Conservation (phyloP, 2,113 vertebrate species). For the Psittacula cyanocephala region DNA sequence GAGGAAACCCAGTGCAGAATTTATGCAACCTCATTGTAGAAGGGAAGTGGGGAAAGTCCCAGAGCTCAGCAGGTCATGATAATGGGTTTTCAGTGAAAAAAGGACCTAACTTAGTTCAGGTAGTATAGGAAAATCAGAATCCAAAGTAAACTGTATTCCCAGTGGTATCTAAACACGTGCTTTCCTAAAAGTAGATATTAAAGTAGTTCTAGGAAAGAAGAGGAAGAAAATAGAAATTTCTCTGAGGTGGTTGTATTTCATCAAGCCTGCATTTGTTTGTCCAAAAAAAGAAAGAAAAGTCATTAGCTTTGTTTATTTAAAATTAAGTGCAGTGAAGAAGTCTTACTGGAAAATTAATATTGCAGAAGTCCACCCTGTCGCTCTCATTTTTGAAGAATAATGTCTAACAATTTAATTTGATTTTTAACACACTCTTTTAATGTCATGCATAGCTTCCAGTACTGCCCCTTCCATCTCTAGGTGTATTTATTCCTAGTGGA, state of each 20-base stretch:
- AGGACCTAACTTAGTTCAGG: not conserved
- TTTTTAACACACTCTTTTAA: not conserved
- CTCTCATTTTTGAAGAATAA: not conserved
- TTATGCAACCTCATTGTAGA: not conserved
- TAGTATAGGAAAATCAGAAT: not conserved
- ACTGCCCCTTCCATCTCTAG: not conserved
- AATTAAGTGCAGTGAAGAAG: not conserved
- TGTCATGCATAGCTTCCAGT: not conserved
- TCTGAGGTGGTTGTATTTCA: not conserved
- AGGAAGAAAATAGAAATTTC: conserved; percentile 2
- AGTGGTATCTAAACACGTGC: not conserved
- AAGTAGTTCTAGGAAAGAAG: conserved; percentile 15
- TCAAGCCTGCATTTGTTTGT: not conserved
- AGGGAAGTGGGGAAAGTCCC: not conserved
- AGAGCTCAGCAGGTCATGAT: not conserved
- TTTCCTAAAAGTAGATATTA: not conserved
- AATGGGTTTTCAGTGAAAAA: not conserved
- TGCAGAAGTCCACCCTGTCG: not conserved
- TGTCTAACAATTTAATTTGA: not conserved
- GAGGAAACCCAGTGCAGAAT: not conserved
- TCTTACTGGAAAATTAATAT: not conserved
- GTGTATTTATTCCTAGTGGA: not conserved
- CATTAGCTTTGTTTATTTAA: conserved; percentile 3
- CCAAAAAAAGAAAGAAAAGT: not conserved
- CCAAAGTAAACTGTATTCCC: not conserved